phyloP scores from a whole-genome alignment of 2,797 vertebrate genomes.

The Rachycentron canadum region DNA sequence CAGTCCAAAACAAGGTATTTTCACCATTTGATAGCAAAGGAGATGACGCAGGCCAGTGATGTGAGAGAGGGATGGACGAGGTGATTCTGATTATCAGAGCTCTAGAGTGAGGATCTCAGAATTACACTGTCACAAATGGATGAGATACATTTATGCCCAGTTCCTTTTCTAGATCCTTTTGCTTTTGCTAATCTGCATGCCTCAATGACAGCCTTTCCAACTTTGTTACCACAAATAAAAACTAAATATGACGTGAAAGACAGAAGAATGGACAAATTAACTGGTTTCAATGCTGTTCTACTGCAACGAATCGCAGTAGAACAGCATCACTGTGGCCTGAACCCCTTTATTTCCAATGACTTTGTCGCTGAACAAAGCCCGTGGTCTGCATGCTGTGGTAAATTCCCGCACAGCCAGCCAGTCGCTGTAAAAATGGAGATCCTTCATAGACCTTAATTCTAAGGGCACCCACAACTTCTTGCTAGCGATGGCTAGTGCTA shows the following conservation, averaged over 20 bases:
- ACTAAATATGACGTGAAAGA: not conserved
- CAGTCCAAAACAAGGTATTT: constrained; percentile 41
- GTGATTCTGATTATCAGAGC: constrained; percentile 43
- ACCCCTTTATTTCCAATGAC: no score
- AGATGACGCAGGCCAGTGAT: constrained; percentile 39
- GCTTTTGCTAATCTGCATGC: not conserved
- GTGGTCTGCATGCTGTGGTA: no score
- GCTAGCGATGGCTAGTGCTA: no score
- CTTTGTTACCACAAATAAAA: not conserved
- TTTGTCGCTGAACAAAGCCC: no score
- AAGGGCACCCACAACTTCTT: no score
- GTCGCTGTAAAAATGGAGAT: no score
- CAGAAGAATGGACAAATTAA: not conserved
- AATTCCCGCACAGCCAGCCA: no score
- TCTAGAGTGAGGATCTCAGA: constrained; percentile 3
- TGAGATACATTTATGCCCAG: constrained; percentile 8
- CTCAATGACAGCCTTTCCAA: not conserved
- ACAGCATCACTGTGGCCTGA: no score
- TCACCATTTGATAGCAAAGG: constrained; percentile 18
- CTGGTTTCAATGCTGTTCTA: not conserved
- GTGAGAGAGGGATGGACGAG: constrained; percentile 47
- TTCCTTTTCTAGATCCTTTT: not conserved
- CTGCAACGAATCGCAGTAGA: not conserved
- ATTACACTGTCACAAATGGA: constrained; percentile 10
- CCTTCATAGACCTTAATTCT: no score